Evolutionary conservation across 2,113 vertebrate genomes (phyloP), one percentile per base, ranked within the genome.

Genomic region (Oncorhynchus masou): DNA sequence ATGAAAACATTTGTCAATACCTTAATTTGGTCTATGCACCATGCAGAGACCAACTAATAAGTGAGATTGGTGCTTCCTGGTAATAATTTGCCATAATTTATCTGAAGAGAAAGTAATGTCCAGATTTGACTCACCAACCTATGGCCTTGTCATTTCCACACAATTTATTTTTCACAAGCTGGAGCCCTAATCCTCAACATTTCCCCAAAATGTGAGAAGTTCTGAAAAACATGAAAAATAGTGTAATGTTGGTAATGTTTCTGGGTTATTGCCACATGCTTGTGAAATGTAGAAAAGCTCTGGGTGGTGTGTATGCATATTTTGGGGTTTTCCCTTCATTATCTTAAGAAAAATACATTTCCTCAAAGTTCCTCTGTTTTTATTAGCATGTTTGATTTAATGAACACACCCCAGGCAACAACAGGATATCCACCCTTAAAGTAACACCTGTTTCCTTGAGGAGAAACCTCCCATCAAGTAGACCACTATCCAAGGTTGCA

Each of bases 331-430:
- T 24, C 13, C 25, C 27, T 59, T 72, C 15, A 31, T 31, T 72
- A 59, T 59, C 7, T 6, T 3, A 9, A 25, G 9, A 31, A 9
- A 59, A 64, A 34, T 6, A 25, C 24, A 12, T 48, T 73, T 73
- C 31, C 34, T 74, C 34, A 48, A 67, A 65, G 27, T 19, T 39
- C 24, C 31, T 62, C 7, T 54, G 45, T 68, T 74, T 74, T 54
- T 51, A 51, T 51, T 51, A 51, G 49, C 49, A 51, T 51, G 15
- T 51, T 51, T 51, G 15, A 51, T 51, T 51, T 51, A 51, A 29
- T 69, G 59, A 27, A 69, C 48, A 48, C 27, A 68, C 27, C 20
- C 29, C 25, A 68, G 66, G 49, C 74, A 57, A 57, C 45, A 75
- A 19, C 25, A 59, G 27, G 74, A 76, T 31, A 49, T 16, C 24